Evolutionary conservation across 1,140 invertebrate species (phyloP).

Genomic region (Palaemon carinicauda): DNA sequence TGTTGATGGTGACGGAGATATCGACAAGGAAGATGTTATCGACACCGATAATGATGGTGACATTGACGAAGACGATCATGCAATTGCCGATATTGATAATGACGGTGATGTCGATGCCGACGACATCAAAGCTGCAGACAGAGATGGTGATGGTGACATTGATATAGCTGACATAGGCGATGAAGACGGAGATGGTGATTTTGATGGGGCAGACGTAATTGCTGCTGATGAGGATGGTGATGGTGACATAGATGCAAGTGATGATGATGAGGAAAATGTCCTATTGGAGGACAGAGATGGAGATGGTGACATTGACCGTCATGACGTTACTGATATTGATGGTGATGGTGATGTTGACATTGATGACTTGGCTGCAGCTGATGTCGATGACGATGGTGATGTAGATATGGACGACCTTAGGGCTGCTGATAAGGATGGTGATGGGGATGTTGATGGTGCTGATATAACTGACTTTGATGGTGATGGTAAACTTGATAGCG

Average conservation of each 20-base stretch:
- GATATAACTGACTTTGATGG: constrained; percentile 51
- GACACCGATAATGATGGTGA: constrained; percentile 57
- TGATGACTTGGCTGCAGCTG: constrained; percentile 51
- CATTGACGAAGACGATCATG: constrained; percentile 50
- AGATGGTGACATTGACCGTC: constrained; percentile 50
- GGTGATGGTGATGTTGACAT: constrained; percentile 45
- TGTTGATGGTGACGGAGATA: constrained; percentile 50
- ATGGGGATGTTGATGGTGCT: constrained; percentile 54
- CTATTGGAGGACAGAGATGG: constrained; percentile 48
- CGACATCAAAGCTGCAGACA: constrained; percentile 43
- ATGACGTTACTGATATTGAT: constrained; percentile 53
- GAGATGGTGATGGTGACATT: constrained; percentile 55
- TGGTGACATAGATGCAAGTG: constrained; percentile 48
- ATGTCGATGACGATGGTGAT: constrained; percentile 51
- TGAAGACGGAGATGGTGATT: constrained; percentile 51
- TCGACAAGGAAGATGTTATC: constrained; percentile 49
- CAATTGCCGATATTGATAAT: constrained; percentile 54
- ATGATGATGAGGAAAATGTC: constrained; percentile 33
- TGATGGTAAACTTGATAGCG: constrained; percentile 52
- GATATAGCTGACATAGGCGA: constrained; percentile 56
- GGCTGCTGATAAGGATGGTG: constrained; percentile 52
- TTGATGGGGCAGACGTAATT: constrained; percentile 42
- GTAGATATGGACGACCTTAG: constrained; percentile 49
- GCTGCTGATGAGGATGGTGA: constrained; percentile 49
- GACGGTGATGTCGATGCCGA: constrained; percentile 47